Conservation (phyloP, 2,113 vertebrate species). For the Myotis yumanensis region DNA sequence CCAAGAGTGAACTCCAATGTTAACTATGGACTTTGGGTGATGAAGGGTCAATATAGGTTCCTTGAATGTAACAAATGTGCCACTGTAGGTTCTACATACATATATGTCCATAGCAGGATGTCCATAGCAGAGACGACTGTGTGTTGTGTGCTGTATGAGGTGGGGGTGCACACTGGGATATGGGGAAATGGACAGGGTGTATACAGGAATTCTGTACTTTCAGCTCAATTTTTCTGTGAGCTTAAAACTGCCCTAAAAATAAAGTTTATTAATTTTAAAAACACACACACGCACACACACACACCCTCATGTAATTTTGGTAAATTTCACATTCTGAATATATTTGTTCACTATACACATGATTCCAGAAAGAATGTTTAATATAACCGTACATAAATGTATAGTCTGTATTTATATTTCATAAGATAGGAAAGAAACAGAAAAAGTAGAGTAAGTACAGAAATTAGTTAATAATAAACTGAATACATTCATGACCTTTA, state of each 20-base stretch:
- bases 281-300: background rate
- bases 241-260: background rate
- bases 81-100: too few species aligned
- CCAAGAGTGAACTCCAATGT: background rate
- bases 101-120: too few species aligned
- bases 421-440: background rate
- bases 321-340: background rate
- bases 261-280: background rate
- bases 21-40: background rate
- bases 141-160: background rate
- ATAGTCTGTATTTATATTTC: background rate
- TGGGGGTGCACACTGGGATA: rapidly evolving
- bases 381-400: background rate
- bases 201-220: background rate
- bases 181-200: background rate
- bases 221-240: background rate
- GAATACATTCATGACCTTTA: background rate
- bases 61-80: background rate
- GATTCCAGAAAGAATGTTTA: background rate
- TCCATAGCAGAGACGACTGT: background rate
- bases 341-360: background rate
- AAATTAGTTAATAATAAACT: background rate
- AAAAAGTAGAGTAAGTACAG: background rate
- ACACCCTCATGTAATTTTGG: background rate
- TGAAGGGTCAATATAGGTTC: background rate